Conservation (phyloP, 1,140 invertebrate genomes). For the Paraescarpia echinospica region DNA sequence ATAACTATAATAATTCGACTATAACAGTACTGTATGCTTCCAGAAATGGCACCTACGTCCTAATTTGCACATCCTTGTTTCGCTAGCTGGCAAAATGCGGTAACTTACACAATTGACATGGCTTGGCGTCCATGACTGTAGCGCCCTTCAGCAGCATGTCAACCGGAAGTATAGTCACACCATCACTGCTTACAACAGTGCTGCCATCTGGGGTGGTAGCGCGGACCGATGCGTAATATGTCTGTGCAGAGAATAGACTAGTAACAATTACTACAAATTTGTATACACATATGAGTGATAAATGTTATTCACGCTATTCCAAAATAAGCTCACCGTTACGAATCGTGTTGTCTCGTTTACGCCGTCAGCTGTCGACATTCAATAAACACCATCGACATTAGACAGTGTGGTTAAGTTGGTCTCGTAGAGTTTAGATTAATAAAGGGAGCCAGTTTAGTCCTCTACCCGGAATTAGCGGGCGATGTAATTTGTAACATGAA, state of each 20-base stretch:
- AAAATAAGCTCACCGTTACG: too few relatives aligned
- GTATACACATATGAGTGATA: too few relatives aligned
- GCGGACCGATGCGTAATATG: not conserved
- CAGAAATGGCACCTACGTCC: not conserved
- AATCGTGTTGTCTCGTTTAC: not conserved
- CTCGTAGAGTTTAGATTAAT: not conserved
- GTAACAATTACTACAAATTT: too few relatives aligned
- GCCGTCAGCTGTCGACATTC: not conserved
- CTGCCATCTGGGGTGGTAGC: not conserved
- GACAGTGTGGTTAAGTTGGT: not conserved
- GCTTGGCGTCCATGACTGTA: not conserved
- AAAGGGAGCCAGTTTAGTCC: too few relatives aligned
- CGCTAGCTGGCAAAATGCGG: not conserved
- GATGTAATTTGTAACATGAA: too few relatives aligned
- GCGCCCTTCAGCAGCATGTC: not conserved
- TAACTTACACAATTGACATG: not conserved
- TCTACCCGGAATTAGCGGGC: too few relatives aligned
- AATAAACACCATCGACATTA: not conserved
- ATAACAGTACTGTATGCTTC: not conserved
- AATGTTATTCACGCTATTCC: too few relatives aligned
- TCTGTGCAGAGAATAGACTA: not conserved
- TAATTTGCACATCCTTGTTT: not conserved
- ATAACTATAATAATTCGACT: not conserved
- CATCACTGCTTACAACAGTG: constrained; percentile 7
- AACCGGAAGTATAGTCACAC: constrained; percentile 7